These are phyloP conservation scores for Drosophila grimshawi DNA, from an alignment of 1,140 invertebrate genomes.

Conservation along the genomic window DNA sequence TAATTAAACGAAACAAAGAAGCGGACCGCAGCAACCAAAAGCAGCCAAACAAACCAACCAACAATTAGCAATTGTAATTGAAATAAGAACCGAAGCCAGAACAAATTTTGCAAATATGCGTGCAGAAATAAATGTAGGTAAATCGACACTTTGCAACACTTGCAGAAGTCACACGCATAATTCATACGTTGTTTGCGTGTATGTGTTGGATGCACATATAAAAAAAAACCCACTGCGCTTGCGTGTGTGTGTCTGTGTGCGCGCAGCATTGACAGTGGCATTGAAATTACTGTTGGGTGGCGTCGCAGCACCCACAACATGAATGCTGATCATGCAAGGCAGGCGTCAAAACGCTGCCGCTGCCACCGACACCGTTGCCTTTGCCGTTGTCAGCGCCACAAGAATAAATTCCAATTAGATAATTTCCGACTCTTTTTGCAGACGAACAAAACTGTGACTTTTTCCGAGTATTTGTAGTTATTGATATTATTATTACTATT, in stretches of 20 bases:
- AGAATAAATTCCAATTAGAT: slow-evolving; percentile 51
- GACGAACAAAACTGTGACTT: slow-evolving; percentile 35
- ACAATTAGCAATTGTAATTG: slow-evolving; percentile 1
- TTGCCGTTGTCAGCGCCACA: slow-evolving; percentile 5
- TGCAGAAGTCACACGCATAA: neutral
- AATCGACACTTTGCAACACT: neutral
- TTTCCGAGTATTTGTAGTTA: slow-evolving; percentile 15
- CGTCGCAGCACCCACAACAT: slow-evolving; percentile 33
- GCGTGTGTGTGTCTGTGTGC: slow-evolving; percentile 42
- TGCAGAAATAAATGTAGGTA: neutral
- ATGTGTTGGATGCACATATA: neutral
- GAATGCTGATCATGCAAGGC: slow-evolving; percentile 34
- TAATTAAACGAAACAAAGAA: slow-evolving; percentile 35
- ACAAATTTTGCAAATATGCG: too few relatives aligned
- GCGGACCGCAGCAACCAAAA: neutral
- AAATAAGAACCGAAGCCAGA: neutral
- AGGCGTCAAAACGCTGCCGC: slow-evolving; percentile 2
- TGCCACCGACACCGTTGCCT: neutral
- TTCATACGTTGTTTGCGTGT: neutral
- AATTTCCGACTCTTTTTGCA: slow-evolving; percentile 35
- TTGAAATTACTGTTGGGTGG: slow-evolving; percentile 51
- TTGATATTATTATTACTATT: slow-evolving; percentile 33
- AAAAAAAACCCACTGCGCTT: slow-evolving; percentile 5
- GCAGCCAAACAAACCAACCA: neutral
- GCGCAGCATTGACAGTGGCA: slow-evolving; percentile 67